phyloP scores from a whole-genome alignment of 1,140 invertebrate species.

The Cataglyphis hispanica region DNA sequence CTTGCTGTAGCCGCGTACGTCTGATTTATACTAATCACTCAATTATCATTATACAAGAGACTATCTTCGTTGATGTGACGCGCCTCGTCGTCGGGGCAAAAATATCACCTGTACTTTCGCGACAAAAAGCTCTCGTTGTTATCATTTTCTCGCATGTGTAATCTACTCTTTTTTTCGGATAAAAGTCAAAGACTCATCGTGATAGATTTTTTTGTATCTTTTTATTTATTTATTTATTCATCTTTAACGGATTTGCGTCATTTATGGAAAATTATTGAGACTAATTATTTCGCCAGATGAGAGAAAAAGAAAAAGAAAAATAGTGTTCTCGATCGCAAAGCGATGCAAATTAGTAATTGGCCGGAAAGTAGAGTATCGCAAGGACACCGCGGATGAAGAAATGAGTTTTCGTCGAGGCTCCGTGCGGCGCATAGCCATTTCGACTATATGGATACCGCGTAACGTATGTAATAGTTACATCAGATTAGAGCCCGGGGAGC shows the following conservation, averaged over 20 bases:
- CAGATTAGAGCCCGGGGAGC: slow-evolving; percentile 75
- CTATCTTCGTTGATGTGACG: slow-evolving; percentile 51
- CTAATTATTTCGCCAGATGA: not conserved
- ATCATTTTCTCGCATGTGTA: slow-evolving; percentile 29
- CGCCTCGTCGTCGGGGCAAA: slow-evolving; percentile 35
- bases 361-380: not conserved
- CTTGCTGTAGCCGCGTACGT: slow-evolving; percentile 64
- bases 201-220: slow-evolving; percentile 13
- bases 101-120: not conserved
- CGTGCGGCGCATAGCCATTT: slow-evolving; percentile 27
- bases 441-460: slow-evolving; percentile 69
- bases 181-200: slow-evolving; percentile 11
- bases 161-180: slow-evolving; percentile 50
- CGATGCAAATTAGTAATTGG: slow-evolving; percentile 7
- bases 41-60: slow-evolving; percentile 81
- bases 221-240: not conserved
- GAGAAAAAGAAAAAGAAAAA: not conserved
- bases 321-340: slow-evolving; percentile 3
- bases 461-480: slow-evolving; percentile 83
- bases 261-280: not conserved
- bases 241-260: slow-evolving; percentile 34
- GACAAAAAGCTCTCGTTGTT: slow-evolving; percentile 22
- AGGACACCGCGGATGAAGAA: slow-evolving; percentile 24
- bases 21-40: slow-evolving; percentile 85
- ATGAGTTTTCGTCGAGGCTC: slow-evolving; percentile 37